Conservation (phyloP, 1,140 invertebrate genomes). For the Dreissena polymorpha region DNA sequence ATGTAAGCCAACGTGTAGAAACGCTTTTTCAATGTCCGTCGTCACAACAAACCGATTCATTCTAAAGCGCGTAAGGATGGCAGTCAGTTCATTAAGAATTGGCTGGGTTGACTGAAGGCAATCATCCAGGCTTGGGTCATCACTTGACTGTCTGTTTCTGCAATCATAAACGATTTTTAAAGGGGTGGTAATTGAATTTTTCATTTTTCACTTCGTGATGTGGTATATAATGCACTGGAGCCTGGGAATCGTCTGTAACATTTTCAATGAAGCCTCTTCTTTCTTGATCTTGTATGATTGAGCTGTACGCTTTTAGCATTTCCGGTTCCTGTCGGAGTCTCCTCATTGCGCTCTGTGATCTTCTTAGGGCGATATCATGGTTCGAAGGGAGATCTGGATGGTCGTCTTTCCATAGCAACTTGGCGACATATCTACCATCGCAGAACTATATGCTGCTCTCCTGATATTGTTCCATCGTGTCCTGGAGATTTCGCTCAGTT, state of each 20-base stretch:
- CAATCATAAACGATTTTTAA: not conserved
- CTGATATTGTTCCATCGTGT: too few species aligned
- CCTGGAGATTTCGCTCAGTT: too few species aligned
- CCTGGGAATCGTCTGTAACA: not conserved
- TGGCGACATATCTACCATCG: slow-evolving; percentile 20
- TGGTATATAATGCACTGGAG: slow-evolving; percentile 22
- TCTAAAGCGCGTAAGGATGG: too few species aligned
- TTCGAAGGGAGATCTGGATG: slow-evolving; percentile 15
- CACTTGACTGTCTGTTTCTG: not conserved
- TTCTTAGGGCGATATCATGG: slow-evolving; percentile 4
- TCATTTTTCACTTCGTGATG: slow-evolving; percentile 37
- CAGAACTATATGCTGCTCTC: not conserved
- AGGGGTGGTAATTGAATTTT: slow-evolving; percentile 23
- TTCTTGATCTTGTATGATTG: slow-evolving; percentile 14
- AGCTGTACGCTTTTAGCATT: slow-evolving; percentile 6
- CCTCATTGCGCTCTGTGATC: slow-evolving; percentile 15
- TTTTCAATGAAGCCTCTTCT: slow-evolving; percentile 20
- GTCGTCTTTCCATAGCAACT: slow-evolving; percentile 27
- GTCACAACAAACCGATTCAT: too few species aligned
- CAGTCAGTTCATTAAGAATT: too few species aligned
- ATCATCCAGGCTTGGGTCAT: too few species aligned
- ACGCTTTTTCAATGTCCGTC: too few species aligned
- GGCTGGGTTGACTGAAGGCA: too few species aligned
- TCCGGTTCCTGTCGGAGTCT: slow-evolving; percentile 9
- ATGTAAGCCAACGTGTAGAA: too few species aligned